Evolutionary conservation across 2,113 vertebrate genomes (phyloP).

Genomic region (Procapra przewalskii): DNA sequence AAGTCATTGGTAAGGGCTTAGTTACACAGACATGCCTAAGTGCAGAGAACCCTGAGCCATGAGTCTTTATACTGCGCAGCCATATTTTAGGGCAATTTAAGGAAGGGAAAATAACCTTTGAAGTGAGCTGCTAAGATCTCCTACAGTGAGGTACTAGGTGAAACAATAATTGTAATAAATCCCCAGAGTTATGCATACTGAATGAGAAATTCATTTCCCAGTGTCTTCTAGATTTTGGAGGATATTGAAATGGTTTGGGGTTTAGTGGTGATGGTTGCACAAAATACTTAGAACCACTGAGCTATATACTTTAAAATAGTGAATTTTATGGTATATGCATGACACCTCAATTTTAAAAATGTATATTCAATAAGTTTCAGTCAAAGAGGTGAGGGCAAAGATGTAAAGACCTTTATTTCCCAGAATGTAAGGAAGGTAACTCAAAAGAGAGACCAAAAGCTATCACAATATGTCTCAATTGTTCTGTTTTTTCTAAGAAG

Average conservation of each 20-base stretch:
- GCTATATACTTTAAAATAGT: background rate
- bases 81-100: background rate
- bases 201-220: background rate
- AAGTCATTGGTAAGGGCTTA: background rate
- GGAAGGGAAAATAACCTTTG: background rate
- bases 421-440: background rate
- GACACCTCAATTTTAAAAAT: background rate
- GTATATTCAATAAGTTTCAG: background rate
- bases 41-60: background rate
- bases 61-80: background rate
- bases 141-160: background rate
- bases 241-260: background rate
- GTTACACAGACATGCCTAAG: background rate
- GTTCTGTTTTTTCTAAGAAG: background rate
- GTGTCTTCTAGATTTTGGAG: background rate
- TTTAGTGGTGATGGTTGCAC: background rate
- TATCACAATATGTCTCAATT: background rate
- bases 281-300: background rate
- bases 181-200: background rate
- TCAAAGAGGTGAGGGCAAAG: background rate
- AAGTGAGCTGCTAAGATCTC: background rate
- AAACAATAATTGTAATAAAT: background rate
- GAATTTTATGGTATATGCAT: background rate
- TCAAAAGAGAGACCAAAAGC: background rate
- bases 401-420: background rate